Conservation (phyloP, 1,140 invertebrate species). For the Diorhabda elongata region DNA sequence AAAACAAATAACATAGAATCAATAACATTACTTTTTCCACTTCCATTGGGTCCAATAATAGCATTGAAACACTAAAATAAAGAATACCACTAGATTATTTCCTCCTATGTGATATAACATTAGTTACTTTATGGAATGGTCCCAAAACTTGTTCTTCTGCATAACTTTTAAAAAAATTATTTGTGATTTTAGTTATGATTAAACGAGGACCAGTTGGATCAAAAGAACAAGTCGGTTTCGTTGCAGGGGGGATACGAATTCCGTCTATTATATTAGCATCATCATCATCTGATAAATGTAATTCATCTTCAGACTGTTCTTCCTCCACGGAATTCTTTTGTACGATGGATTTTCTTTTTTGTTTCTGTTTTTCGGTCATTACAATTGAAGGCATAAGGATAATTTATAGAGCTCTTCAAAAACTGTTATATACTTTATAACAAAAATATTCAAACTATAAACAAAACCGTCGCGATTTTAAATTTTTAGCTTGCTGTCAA, state of each 20-base stretch:
- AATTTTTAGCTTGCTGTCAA: too few species aligned
- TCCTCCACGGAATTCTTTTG: slow-evolving; percentile 22
- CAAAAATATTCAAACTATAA: neutral
- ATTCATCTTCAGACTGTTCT: slow-evolving; percentile 4
- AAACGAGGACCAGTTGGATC: slow-evolving; percentile 72
- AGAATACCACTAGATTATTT: neutral
- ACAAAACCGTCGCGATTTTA: too few species aligned
- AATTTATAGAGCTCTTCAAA: neutral
- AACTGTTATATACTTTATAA: neutral
- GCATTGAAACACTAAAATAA: slow-evolving; percentile 83
- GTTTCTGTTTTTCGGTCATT: neutral
- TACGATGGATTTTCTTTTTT: neutral
- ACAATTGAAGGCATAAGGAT: too few species aligned
- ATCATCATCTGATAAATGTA: slow-evolving; percentile 48
- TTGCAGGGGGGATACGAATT: slow-evolving; percentile 84
- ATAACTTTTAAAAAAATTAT: slow-evolving; percentile 97
- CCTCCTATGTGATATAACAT: neutral
- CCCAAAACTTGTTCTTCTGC: slow-evolving; percentile 75
- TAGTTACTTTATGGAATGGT: slow-evolving; percentile 75
- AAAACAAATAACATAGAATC: slow-evolving; percentile 99
- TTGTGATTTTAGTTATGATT: slow-evolving; percentile 89
- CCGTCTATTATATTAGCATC: slow-evolving; percentile 66
- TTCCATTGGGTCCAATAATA: slow-evolving; percentile 99
- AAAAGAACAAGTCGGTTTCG: slow-evolving; percentile 63
- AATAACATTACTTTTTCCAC: slow-evolving; percentile 98